Evolutionary conservation across 2,888 invertebrate genomes (phyloP), one percentile per base, ranked within the genome.

Genomic region (Volucella zonaria): DNA sequence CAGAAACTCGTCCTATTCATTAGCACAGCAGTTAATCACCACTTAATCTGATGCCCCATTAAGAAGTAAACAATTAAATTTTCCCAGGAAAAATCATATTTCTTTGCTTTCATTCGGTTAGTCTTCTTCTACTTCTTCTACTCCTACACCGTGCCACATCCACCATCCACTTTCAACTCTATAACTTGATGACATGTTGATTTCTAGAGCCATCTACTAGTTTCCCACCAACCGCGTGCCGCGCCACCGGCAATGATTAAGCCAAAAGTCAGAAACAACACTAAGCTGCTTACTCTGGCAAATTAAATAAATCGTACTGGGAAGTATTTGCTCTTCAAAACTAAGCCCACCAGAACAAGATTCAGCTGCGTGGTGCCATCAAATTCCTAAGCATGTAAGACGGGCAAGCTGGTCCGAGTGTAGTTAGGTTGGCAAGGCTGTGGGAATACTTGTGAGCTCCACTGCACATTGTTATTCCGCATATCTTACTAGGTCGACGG

Each of bases 401-500:
- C n/a, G 31, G 52, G 49, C 23, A 4, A 23, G 23, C 4, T 4
- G 23, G 23, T 4, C 23, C 23, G 23, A 23, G 23, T 23, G 23
- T 23, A 23, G 23, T 23, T 23, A 3, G 23, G 3, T 23, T 23
- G 62, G n/a, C 45, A 38, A 61, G 38, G 51, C 49, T 52, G 67
- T 79, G 68, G 49, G 66, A 62, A 62, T 62, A 51, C 68, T 49
- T 52, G 42, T 42, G 49, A 31, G 70, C 62, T 47, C 51, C 75
- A 54, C 79, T 70, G 71, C 76, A 68, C 85, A 73, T 85, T 73
- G 81, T 77, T 77, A 74, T 85, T 81, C 81, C 81, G 85, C 85
- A 85, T 85, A 85, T 80, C 81, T 85, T 85, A 85, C 81, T 85
- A 81, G 85, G 85, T 85, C 85, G 85, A 68, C 81, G 81, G 85